A percentile compares a stretch with the other conserved stretches of the same genome.
phyloP scores from a whole-genome alignment of 2,888 invertebrate genomes.

The Pammene fasciana region DNA sequence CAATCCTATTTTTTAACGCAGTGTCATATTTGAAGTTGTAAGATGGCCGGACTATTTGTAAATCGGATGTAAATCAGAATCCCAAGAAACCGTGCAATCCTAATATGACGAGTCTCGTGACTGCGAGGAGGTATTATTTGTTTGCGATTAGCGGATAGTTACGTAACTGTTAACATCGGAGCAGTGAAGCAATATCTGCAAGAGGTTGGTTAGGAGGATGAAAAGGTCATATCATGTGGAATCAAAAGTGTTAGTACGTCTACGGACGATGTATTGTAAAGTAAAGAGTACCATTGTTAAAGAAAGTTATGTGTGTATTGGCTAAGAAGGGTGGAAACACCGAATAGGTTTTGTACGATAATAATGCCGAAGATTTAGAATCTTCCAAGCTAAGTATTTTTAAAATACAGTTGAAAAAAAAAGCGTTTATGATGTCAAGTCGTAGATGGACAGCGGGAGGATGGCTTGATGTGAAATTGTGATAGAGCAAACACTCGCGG shows the following conservation, averaged over 20 bases:
- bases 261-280: constrained; percentile 68
- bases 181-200: constrained; percentile 71
- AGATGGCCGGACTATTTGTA: constrained; percentile 60
- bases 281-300: constrained; percentile 60
- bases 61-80: constrained; percentile 57
- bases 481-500: constrained; percentile 47
- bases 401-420: constrained; percentile 73
- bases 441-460: constrained; percentile 61
- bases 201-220: constrained; percentile 65
- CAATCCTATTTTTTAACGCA: constrained; percentile 63
- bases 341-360: constrained; percentile 69
- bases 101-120: constrained; percentile 60
- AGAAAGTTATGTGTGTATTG: constrained; percentile 71
- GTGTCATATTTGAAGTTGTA: constrained; percentile 72
- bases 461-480: constrained; percentile 50
- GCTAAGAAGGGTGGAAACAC: constrained; percentile 70
- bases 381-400: constrained; percentile 78
- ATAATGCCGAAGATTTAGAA: constrained; percentile 76
- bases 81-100: constrained; percentile 68
- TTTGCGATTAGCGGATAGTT: constrained; percentile 48
- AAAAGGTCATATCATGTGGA: constrained; percentile 81
- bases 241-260: constrained; percentile 63
- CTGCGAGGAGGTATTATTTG: constrained; percentile 36
- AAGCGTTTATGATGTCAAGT: constrained; percentile 61
- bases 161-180: constrained; percentile 57